Evolutionary conservation across 1,140 invertebrate genomes (phyloP).

Genomic region (Cotesia glomerata): DNA sequence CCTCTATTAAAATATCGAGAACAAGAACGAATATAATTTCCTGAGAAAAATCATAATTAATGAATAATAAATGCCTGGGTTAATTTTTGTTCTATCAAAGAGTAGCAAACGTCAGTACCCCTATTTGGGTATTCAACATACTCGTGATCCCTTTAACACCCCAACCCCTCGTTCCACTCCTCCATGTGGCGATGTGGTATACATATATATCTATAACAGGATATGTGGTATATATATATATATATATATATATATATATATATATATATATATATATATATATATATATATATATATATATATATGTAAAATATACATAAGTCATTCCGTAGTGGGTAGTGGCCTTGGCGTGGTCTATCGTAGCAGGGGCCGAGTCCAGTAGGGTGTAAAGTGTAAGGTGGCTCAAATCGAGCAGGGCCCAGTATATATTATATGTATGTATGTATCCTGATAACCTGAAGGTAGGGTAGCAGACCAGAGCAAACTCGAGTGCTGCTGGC

Average conservation of each 20-base stretch:
- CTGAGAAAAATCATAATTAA: no score
- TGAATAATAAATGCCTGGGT: no score
- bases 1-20: no score
- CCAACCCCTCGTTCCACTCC: neutral
- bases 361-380: slow-evolving; percentile 9
- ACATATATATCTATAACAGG: no score
- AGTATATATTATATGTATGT: no score
- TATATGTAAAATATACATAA: neutral
- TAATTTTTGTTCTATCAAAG: no score
- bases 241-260: no score
- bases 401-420: slow-evolving; percentile 1
- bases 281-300: neutral
- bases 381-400: neutral
- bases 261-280: no score
- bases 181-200: no score
- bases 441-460: slow-evolving; percentile 12
- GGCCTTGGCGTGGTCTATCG: slow-evolving; percentile 29
- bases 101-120: neutral
- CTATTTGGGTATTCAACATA: neutral
- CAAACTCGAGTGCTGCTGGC: neutral
- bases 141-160: neutral
- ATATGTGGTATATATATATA: no score
- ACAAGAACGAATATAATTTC: no score
- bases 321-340: neutral
- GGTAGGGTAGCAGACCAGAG: slow-evolving; percentile 18